Conservation (phyloP, 2,888 invertebrate genomes). For the Caenorhabditis auriculariae region DNA sequence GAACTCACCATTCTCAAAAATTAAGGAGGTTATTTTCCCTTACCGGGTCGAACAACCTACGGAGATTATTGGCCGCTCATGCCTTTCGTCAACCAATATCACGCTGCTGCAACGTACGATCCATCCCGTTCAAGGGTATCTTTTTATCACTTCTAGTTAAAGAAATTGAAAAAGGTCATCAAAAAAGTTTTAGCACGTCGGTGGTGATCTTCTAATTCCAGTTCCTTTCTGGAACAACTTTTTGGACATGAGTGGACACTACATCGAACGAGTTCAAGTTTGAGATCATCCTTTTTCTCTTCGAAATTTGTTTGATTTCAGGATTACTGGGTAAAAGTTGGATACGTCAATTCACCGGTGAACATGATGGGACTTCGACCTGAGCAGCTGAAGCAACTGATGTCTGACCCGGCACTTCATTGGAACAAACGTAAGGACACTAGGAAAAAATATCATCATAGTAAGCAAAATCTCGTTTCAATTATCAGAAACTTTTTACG, state of each 20-base stretch:
- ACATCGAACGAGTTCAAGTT: constrained; percentile 38
- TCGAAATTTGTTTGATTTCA: neutral
- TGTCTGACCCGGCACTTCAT: constrained; percentile 32
- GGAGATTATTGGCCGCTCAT: constrained; percentile 43
- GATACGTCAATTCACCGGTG: constrained; percentile 33
- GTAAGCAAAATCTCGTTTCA: too few relatives aligned
- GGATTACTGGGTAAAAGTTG: constrained; percentile 35
- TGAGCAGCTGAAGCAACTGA: constrained; percentile 25
- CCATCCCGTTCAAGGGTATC: constrained; percentile 29
- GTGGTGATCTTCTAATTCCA: constrained; percentile 36
- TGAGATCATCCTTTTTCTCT: neutral
- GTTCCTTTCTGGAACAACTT: constrained; percentile 39
- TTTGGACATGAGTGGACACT: constrained; percentile 35
- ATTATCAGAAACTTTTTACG: too few relatives aligned
- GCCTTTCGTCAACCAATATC: constrained; percentile 39
- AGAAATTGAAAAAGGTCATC: neutral
- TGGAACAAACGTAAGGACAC: constrained; percentile 32
- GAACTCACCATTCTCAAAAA: neutral
- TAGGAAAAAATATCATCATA: neutral
- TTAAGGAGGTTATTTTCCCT: constrained; percentile 35
- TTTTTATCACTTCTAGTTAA: neutral
- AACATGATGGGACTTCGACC: constrained; percentile 36
- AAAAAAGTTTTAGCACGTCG: constrained; percentile 26
- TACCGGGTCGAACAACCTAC: constrained; percentile 34
- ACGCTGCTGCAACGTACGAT: constrained; percentile 31